Evolutionary conservation across 2,888 invertebrate genomes (phyloP).

Genomic region (Epinotia bilunana): DNA sequence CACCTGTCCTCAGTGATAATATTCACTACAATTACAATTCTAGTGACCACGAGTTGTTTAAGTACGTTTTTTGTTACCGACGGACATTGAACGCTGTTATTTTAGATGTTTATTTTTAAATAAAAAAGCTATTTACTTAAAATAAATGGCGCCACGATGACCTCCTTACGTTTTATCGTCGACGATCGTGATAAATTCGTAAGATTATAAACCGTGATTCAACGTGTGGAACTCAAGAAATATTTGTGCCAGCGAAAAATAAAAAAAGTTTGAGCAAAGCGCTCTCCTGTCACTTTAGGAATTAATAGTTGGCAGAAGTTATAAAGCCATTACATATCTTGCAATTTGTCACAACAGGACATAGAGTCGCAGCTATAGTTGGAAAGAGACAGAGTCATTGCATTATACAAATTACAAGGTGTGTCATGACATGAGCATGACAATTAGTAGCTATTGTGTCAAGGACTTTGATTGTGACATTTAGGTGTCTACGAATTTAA

Average conservation of each 20-base stretch:
- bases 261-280: slow-evolving; percentile 21
- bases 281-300: slow-evolving; percentile 2
- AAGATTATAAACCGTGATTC: slow-evolving; percentile 61
- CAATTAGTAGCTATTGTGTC: too few relatives aligned
- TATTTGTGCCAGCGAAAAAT: slow-evolving; percentile 63
- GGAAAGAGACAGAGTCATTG: too few relatives aligned
- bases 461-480: too few relatives aligned
- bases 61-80: slow-evolving; percentile 48
- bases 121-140: slow-evolving; percentile 62
- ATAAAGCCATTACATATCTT: not conserved
- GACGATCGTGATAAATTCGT: slow-evolving; percentile 69
- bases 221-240: slow-evolving; percentile 63
- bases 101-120: slow-evolving; percentile 49
- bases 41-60: slow-evolving; percentile 43
- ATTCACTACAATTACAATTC: not conserved
- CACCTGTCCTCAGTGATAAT: not conserved
- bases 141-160: slow-evolving; percentile 65
- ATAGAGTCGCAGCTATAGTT: too few relatives aligned
- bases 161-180: slow-evolving; percentile 77
- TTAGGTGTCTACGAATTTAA: too few relatives aligned
- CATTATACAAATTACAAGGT: too few relatives aligned
- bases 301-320: slow-evolving; percentile 10
- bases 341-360: too few relatives aligned
- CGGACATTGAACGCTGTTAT: slow-evolving; percentile 49
- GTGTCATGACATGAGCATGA: too few relatives aligned